A percentile compares a stretch with the other conserved stretches of the same genome.
These are phyloP conservation scores for Peromyscus maniculatus DNA, from an alignment of 2,113 vertebrate genomes.

Conservation along the genomic window DNA sequence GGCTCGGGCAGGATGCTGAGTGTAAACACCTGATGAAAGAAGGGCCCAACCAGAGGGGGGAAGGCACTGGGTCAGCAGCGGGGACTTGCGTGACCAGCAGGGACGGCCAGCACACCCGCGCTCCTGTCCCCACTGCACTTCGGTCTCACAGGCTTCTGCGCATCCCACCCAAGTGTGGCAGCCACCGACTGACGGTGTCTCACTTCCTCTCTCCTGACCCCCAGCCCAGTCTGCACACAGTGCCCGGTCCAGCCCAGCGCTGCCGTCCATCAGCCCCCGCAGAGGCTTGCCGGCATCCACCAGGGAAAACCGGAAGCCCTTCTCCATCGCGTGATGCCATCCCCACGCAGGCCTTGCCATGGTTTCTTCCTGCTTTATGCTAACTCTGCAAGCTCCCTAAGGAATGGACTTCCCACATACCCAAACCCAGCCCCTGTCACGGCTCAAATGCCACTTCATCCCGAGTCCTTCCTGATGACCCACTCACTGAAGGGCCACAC, in stretches of 20 bases:
- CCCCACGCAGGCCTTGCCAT: fast-evolving
- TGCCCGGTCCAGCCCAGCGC: neutral
- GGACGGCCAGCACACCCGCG: neutral
- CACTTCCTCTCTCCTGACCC: neutral
- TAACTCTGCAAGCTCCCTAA: neutral
- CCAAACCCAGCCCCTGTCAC: neutral
- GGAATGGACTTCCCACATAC: neutral
- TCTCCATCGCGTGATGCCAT: fast-evolving
- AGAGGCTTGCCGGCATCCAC: neutral
- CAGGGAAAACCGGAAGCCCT: neutral
- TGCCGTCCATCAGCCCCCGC: fast-evolving
- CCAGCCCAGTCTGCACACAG: neutral
- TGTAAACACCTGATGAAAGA: neutral
- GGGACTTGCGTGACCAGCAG: neutral
- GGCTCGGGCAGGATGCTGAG: neutral
- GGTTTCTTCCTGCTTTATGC: neutral
- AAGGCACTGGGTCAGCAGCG: neutral
- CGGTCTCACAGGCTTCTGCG: neutral
- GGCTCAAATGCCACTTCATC: neutral
- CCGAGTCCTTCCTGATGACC: neutral
- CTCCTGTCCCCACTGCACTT: fast-evolving
- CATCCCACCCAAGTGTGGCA: neutral
- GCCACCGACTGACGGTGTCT: neutral
- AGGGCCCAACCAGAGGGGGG: neutral
- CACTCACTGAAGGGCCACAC: neutral